Base-by-base conservation (phyloP, 2,797 vertebrate species). In the Cynopterus sphinx region DNA sequence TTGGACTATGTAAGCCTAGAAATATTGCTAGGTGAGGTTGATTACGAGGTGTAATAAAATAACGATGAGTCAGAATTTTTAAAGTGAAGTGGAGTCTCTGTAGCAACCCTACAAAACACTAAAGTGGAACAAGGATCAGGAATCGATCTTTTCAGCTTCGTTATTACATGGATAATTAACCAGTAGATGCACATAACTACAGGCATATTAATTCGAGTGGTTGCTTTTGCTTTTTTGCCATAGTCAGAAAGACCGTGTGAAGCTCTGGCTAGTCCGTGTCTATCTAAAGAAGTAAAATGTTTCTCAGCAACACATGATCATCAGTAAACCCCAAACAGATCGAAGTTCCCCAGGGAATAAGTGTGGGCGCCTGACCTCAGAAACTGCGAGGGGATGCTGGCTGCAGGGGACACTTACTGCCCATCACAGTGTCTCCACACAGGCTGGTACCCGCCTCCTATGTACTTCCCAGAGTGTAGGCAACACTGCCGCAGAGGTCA, bases 271-370 rank as follows among this genome's bases (percentile, higher is more conserved):
- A 7, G 33, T 73, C 79, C 6, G 2, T 65, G 68, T 94, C 89
- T 93, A 3, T 96, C 83, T 83, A 92, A 96, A 83, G 96, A 95
- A 90, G 46, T 49, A 57, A 94, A 96, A 71, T 41, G 41, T 59
- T 92, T 65, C 91, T 67, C 85, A 2, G 10, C 84, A 85, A 49
- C 90, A 94, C 85, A 90, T 43, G 92, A 31, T 95, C 53, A 86
- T 96, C 90, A 90, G 90, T 57, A 88, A 86, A 77, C 88, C 59
- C 88, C 85, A 92, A 92, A 84, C 49, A 87, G 81, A 92, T 86
- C 21, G 2, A n/a, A 57, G 59, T 46, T 88, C 87, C 55, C 6
- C 11, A 3, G 67, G 83, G 75, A 87, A 2, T 57, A 11, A 53
- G 71, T 9, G 3, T 4, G 24, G 91, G 61, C 55, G 13, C 43